A percentile compares a stretch with the other conserved stretches of the same genome.
Conservation (phyloP, 1,140 invertebrate species). For the Oryzaephilus surinamensis region DNA sequence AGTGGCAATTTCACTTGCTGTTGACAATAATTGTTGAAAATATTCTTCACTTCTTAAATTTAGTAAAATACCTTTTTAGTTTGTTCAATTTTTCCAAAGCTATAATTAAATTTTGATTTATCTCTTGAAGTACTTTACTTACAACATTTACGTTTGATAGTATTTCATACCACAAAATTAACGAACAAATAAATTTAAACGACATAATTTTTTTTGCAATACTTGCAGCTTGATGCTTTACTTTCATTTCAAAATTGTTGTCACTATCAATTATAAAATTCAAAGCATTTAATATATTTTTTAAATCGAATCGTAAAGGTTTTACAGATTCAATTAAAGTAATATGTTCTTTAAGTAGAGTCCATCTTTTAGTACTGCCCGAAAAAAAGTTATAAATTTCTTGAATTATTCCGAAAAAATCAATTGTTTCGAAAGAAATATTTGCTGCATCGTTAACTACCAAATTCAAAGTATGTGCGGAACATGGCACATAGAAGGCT, state of each 20-base stretch:
- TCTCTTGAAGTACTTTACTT: slow-evolving; percentile 10
- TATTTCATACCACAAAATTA: slow-evolving; percentile 12
- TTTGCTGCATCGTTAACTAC: slow-evolving; percentile 19
- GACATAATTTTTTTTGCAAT: no score
- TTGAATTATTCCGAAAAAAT: slow-evolving; percentile 16
- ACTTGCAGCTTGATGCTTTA: no score
- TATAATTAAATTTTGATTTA: slow-evolving; percentile 2
- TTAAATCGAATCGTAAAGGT: slow-evolving; percentile 15
- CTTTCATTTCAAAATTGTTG: slow-evolving; percentile 1
- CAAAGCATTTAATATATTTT: slow-evolving; percentile 16
- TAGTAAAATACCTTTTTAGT: slow-evolving; percentile 1
- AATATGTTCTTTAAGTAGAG: slow-evolving; percentile 22
- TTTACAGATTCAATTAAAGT: slow-evolving; percentile 22
- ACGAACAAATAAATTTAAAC: no score
- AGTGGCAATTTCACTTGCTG: slow-evolving; percentile 1
- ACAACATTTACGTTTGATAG: slow-evolving; percentile 10
- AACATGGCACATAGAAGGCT: slow-evolving; percentile 22
- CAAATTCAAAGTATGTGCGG: slow-evolving; percentile 21
- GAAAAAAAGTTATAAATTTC: slow-evolving; percentile 23
- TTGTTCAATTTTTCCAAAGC: no score
- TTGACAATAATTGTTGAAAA: slow-evolving; percentile 2
- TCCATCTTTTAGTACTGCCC: slow-evolving; percentile 24
- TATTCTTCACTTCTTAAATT: slow-evolving; percentile 2
- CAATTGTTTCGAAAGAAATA: slow-evolving; percentile 6
- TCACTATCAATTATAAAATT: slow-evolving; percentile 10